Evolutionary conservation across 1,140 invertebrate genomes (phyloP).

Genomic region (Lordiphosa collinella): DNA sequence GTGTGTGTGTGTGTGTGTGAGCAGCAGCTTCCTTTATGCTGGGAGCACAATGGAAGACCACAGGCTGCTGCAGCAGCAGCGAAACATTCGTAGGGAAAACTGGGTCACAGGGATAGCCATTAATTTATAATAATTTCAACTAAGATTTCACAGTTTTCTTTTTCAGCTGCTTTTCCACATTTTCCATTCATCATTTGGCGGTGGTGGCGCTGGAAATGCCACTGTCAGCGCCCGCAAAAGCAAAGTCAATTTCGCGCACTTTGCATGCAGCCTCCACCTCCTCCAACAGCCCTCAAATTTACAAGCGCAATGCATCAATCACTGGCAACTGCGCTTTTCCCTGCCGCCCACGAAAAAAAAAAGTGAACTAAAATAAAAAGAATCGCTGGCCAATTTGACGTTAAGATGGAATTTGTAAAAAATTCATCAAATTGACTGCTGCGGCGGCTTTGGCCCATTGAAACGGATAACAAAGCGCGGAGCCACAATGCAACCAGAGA

Average conservation of each 20-base stretch:
- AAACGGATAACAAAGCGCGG: conserved; percentile 27
- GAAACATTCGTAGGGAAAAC: conserved; percentile 58
- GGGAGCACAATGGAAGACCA: conserved; percentile 49
- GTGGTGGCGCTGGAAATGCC: conserved; percentile 24
- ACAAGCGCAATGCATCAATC: conserved; percentile 76
- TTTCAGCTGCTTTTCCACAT: conserved; percentile 43
- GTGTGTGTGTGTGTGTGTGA: conserved; percentile 33
- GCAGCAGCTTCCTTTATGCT: conserved; percentile 53
- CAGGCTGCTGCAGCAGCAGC: conserved; percentile 20
- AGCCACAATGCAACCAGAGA: conserved; percentile 14
- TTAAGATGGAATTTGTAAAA: conserved; percentile 74
- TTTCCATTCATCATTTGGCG: conserved; percentile 70
- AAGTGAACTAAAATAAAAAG: conserved; percentile 30
- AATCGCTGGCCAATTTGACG: conserved; percentile 61
- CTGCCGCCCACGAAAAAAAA: conserved; percentile 16
- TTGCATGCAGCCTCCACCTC: conserved; percentile 43
- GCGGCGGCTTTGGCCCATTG: conserved; percentile 42
- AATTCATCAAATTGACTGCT: conserved; percentile 72
- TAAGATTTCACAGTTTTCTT: conserved; percentile 73
- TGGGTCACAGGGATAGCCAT: conserved; percentile 79
- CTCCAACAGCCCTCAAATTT: conserved; percentile 62
- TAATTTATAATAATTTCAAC: conserved; percentile 79
- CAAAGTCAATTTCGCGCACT: conserved; percentile 77
- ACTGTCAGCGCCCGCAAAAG: conserved; percentile 73
- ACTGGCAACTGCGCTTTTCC: conserved; percentile 53